phyloP scores from a whole-genome alignment of 2,888 invertebrate species.

The Calameuta pallipes region DNA sequence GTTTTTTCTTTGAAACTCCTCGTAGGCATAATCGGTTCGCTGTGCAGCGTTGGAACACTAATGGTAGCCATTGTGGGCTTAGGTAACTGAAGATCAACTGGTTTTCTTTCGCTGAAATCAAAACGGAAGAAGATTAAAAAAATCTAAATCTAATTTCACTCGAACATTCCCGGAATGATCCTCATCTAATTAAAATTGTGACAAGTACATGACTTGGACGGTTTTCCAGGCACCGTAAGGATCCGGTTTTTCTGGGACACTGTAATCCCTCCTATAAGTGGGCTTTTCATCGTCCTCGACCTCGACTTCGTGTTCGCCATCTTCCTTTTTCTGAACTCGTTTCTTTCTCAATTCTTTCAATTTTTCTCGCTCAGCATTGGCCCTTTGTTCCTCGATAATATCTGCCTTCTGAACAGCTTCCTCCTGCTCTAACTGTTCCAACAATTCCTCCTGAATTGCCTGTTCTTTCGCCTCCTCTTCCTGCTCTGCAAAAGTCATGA shows the following conservation, averaged over 20 bases:
- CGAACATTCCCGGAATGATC: neutral
- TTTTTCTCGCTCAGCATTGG: slow-evolving; percentile 55
- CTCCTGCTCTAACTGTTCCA: slow-evolving; percentile 67
- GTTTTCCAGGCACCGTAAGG: slow-evolving; percentile 84
- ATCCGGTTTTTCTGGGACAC: slow-evolving; percentile 73
- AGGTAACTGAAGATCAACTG: slow-evolving; percentile 80
- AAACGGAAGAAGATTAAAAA: neutral
- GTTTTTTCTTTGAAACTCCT: slow-evolving; percentile 74
- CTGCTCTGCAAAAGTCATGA: slow-evolving; percentile 75
- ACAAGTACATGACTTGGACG: slow-evolving; percentile 72
- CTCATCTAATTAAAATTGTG: neutral
- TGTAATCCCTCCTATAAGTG: slow-evolving; percentile 67
- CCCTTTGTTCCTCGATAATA: slow-evolving; percentile 59
- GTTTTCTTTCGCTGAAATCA: slow-evolving; percentile 67
- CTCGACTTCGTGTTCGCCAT: slow-evolving; percentile 25
- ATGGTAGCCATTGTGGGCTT: slow-evolving; percentile 61
- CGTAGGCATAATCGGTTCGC: slow-evolving; percentile 66
- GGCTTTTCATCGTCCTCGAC: slow-evolving; percentile 53
- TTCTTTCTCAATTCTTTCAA: slow-evolving; percentile 62
- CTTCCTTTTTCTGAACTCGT: slow-evolving; percentile 68
- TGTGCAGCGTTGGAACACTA: slow-evolving; percentile 64
- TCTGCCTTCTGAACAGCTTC: slow-evolving; percentile 65
- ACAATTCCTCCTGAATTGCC: slow-evolving; percentile 65
- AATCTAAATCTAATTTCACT: neutral
- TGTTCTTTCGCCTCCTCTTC: slow-evolving; percentile 68